Percentiles rank a stretch among this genome's conserved stretches.
These are phyloP conservation scores for Acrocephalus scirpaceus DNA, from an alignment of 2,797 vertebrate species.

Conservation along the genomic window DNA sequence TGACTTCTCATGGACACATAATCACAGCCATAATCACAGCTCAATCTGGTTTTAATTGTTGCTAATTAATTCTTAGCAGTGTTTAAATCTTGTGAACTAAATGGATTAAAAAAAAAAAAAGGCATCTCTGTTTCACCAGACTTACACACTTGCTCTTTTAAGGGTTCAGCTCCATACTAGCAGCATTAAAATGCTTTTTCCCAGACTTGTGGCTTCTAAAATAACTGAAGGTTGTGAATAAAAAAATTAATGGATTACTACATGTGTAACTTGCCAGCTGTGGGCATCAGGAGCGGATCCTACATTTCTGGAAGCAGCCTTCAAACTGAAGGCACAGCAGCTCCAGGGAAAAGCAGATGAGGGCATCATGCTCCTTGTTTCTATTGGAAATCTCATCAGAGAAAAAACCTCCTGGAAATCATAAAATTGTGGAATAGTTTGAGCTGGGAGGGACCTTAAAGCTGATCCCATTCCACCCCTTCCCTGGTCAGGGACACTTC, in stretches of 20 bases:
- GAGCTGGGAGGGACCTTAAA: not conserved
- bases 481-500: not conserved
- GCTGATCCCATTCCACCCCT: too few species aligned
- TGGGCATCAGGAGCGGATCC: not conserved
- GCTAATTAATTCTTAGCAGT: not conserved
- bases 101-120: not conserved
- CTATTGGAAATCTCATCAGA: not conserved
- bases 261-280: not conserved
- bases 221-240: not conserved
- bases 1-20: not conserved
- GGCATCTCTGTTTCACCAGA: not conserved
- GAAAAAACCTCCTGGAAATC: not conserved
- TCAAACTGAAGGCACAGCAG: not conserved
- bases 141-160: not conserved
- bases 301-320: not conserved
- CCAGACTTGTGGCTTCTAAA: not conserved
- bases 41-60: not conserved
- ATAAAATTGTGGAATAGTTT: not conserved
- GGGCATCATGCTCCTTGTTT: not conserved
- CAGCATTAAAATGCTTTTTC: not conserved
- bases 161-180: not conserved
- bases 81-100: not conserved
- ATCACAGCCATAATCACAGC: not conserved
- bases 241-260: not conserved
- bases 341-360: not conserved